Evolutionary conservation across 2,888 invertebrate species (phyloP), one percentile per base, ranked within the genome.

Genomic region (Amiota mariae): DNA sequence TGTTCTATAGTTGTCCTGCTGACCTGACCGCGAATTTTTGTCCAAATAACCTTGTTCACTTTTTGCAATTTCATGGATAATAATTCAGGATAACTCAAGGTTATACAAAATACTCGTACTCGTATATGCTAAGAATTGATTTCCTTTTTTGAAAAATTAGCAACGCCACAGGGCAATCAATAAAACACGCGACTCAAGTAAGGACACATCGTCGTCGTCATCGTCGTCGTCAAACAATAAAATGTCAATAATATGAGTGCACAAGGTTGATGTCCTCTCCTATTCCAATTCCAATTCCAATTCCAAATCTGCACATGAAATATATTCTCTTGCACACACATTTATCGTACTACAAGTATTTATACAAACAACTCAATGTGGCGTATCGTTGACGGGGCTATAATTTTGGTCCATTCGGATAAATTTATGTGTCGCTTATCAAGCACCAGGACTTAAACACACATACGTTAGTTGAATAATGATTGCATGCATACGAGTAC

Each of bases 401-500:
- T 48, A 66, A 18, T 48, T 66, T 64, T 20, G 36, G 36, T 36
- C 36, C 36, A 18, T 61, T 46, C 47, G 73, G 78, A 83, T 81
- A 83, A 36, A 85, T 83, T 82, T 81, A 85, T 78, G 84, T 75
- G 77, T 80, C 75, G 81, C 77, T 83, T 85, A 81, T 85, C 59
- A 59, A 59, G 49, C 49, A 4, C 73, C 54, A 70, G 64, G 15
- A 75, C 77, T 76, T 54, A 64, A 61, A 46, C 57, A 63, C n/a
- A 12, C 46, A 70, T 36, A 63, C 47, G 72, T 56, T 64, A 51
- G 36, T 8, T 46, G 24, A 54, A 67, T 49, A 9, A n/a, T 56
- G 36, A 36, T 36, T 36, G 36, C 36, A 36, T 36, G 6, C 36
- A 36, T 36, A 76, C n/a, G 24, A 1, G 3, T 2, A 24, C 24